These are phyloP conservation scores for Hephaestus fuliginosus DNA, from an alignment of 2,797 vertebrate genomes.

Conservation along the genomic window DNA sequence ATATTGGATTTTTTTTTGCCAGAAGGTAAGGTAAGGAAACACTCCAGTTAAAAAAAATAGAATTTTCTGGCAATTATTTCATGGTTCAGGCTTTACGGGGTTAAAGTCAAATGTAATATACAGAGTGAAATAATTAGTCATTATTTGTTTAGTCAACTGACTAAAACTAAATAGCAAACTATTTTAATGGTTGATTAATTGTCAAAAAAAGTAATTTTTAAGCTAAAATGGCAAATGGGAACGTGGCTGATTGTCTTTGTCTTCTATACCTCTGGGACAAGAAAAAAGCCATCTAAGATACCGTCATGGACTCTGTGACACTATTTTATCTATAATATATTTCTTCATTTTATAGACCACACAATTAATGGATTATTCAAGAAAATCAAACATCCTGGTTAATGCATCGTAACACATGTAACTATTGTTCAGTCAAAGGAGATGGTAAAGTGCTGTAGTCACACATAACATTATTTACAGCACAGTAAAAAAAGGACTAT, in stretches of 20 bases:
- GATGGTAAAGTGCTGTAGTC: neutral
- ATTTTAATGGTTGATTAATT: neutral
- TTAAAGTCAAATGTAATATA: neutral
- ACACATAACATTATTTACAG: neutral
- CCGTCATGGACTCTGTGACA: neutral
- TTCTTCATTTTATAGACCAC: neutral
- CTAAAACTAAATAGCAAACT: neutral
- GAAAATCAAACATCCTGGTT: neutral
- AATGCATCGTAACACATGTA: neutral
- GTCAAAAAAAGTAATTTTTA: neutral
- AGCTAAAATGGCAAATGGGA: neutral
- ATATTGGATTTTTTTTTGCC: too few species aligned
- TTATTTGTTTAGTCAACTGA: neutral
- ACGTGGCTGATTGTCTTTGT: neutral
- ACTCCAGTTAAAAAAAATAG: too few species aligned
- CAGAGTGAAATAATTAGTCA: neutral
- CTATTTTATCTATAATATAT: neutral
- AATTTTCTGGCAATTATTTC: too few species aligned
- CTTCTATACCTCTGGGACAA: neutral
- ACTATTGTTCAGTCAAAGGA: neutral
- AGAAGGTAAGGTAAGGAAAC: too few species aligned
- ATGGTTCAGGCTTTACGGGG: too few species aligned
- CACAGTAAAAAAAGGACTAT: neutral
- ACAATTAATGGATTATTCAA: neutral
- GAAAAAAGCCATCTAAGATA: neutral